Conservation (phyloP, 2,888 invertebrate species). For the Tuberolachnus salignus region DNA sequence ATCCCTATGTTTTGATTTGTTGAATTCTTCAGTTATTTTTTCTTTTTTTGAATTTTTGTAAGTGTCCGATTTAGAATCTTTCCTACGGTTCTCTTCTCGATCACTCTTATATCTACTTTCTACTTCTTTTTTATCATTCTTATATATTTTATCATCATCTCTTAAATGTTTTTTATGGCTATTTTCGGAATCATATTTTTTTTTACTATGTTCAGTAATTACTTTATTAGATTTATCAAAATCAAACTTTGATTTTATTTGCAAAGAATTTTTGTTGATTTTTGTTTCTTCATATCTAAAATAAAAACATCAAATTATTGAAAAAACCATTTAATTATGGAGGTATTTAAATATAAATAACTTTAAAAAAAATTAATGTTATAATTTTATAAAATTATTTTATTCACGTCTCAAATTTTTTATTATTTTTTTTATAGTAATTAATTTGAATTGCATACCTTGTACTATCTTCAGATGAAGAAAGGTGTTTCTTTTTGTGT, state of each 20-base stretch:
- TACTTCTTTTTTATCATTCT: constrained; percentile 42
- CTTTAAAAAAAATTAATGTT: too few species aligned
- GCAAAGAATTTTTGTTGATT: constrained; percentile 19
- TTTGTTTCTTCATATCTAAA: constrained; percentile 37
- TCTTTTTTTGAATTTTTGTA: constrained; percentile 58
- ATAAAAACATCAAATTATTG: not conserved
- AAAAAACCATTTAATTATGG: not conserved
- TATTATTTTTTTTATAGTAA: not conserved
- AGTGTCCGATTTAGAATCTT: constrained; percentile 30
- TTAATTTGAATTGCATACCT: constrained; percentile 22
- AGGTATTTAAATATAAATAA: not conserved
- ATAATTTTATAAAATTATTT: too few species aligned
- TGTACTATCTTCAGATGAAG: constrained; percentile 45
- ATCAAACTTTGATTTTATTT: constrained; percentile 30
- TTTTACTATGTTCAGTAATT: constrained; percentile 22
- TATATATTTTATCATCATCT: constrained; percentile 36
- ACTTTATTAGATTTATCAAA: constrained; percentile 26
- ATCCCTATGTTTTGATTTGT: constrained; percentile 27
- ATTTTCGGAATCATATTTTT: constrained; percentile 34
- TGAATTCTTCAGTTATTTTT: constrained; percentile 27
- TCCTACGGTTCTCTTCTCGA: constrained; percentile 18
- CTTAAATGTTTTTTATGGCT: constrained; percentile 23
- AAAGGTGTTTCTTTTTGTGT: constrained; percentile 39
- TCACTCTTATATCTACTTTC: constrained; percentile 39
- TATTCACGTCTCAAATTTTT: too few species aligned